Evolutionary conservation across 2,797 vertebrate genomes (phyloP).

Genomic region (Myripristis murdjan): DNA sequence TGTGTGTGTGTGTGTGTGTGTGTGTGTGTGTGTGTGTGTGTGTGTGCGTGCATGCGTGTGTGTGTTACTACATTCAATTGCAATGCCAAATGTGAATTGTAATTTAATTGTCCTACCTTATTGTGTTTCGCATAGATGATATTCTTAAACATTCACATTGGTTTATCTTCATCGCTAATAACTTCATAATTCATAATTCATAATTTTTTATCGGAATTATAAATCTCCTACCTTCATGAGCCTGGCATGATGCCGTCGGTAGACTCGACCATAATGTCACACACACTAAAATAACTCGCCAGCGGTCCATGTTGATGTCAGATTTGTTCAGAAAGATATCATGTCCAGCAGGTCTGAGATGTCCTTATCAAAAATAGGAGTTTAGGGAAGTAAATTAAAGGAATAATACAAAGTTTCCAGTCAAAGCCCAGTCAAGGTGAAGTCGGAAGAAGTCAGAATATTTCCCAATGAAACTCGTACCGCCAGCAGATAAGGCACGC

Average conservation of each 20-base stretch:
- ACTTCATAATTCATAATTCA: too few species aligned
- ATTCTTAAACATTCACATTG: too few species aligned
- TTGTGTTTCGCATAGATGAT: too few species aligned
- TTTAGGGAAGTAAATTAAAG: not conserved
- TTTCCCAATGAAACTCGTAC: conserved; percentile 2
- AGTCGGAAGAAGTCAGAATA: conserved; percentile 5
- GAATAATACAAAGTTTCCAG: not conserved
- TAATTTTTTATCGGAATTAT: too few species aligned
- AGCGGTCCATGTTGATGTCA: conserved; percentile 66
- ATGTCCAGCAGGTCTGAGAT: conserved; percentile 46
- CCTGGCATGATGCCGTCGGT: conserved; percentile 63
- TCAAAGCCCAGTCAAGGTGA: conserved; percentile 8
- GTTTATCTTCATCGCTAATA: too few species aligned
- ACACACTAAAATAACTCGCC: conserved; percentile 67
- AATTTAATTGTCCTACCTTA: too few species aligned
- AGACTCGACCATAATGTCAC: conserved; percentile 62
- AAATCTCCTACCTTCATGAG: conserved; percentile 81
- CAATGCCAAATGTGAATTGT: too few species aligned
- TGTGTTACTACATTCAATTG: too few species aligned
- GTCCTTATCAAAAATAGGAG: not conserved
- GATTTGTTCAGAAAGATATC: conserved; percentile 49
- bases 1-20: too few species aligned
- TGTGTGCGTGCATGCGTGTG: too few species aligned
- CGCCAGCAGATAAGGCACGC: conserved; percentile 41
- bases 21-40: too few species aligned